Percentiles rank a stretch among this genome's conserved stretches.
These are phyloP conservation scores for Alloplasta piceator DNA, from an alignment of 2,888 invertebrate species.

Conservation along the genomic window DNA sequence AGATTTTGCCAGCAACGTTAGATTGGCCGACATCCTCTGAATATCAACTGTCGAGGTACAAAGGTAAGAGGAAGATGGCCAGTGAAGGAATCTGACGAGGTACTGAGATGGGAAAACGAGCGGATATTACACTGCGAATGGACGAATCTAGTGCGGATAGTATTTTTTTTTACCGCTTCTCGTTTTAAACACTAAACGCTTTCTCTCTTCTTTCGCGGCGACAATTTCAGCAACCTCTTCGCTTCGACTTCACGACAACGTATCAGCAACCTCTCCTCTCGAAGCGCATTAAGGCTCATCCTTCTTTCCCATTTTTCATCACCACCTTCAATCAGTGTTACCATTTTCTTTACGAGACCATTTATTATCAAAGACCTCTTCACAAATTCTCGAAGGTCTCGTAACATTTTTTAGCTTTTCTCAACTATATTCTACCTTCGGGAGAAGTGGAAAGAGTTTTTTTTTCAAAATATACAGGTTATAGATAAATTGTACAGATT, in stretches of 20 bases:
- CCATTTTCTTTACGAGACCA: neutral
- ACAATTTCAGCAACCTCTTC: neutral
- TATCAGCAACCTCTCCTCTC: too few relatives aligned
- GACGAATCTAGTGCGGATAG: constrained; percentile 30
- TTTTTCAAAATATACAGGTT: too few relatives aligned
- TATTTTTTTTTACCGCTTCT: constrained; percentile 40
- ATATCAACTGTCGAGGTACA: constrained; percentile 69
- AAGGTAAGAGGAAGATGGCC: constrained; percentile 30
- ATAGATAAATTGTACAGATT: too few relatives aligned
- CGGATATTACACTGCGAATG: constrained; percentile 43
- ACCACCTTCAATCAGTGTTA: neutral
- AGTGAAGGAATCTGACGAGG: constrained; percentile 1
- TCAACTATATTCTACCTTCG: too few relatives aligned
- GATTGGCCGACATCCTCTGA: constrained; percentile 72
- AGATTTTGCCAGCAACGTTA: constrained; percentile 58
- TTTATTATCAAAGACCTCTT: neutral
- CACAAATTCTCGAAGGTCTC: too few relatives aligned
- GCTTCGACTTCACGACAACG: too few relatives aligned
- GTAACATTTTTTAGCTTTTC: too few relatives aligned
- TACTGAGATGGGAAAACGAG: neutral
- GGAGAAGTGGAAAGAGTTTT: too few relatives aligned
- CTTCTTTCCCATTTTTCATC: constrained; percentile 23
- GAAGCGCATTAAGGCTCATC: neutral
- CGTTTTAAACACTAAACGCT: constrained; percentile 34
- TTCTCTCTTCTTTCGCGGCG: constrained; percentile 4